Evolutionary conservation across 2,113 vertebrate species (phyloP), one percentile per base, ranked within the genome.

Genomic region (Chinchilla lanigera): DNA sequence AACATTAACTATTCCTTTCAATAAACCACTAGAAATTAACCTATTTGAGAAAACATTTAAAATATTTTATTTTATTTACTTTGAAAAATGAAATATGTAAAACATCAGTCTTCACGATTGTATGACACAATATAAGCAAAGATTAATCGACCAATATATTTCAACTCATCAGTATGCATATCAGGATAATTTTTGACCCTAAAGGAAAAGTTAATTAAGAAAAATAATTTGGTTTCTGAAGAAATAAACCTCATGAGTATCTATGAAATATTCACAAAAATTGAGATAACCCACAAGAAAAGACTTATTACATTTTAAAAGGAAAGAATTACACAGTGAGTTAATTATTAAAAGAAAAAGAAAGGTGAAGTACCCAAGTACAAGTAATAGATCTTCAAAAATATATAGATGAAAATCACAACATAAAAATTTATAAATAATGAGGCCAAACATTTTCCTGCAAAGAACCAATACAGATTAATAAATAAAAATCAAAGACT

Each of bases 11-110:
- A 9, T 50, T 50, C 47, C 47, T 50, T 50, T 50, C 47, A 50
- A 50, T 50, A 50, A 50, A 50, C 47, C 47, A 50, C 47, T 50
- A 50, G 47, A 50, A 50, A 50, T 50, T 50, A 85, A 58, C 5
- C 13, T 90, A 88, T 69, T 94, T 90, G 94, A 54, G 11, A 88
- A 86, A 81, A 71, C 1, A 50, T 35, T 89, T 85, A 24, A 90
- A 44, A 41, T 85, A 71, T 89, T 90, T 71, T 69, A 44, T 44
- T 26, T 41, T 56, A 67, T 82, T 86, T 73, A 87, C 12, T 71
- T 78, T 93, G 30, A 38, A 87, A 86, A 95, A 30, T 85, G 63
- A 86, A 95, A 71, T 24, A 88, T 85, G 9, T 26, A 89, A 86
- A 54, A 44, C 50, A 3, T 7, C 38, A 77, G 4, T 44, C 16